Evolutionary conservation across 2,888 invertebrate genomes (phyloP), one percentile per base, ranked within the genome.

Genomic region (Lithodes maja): DNA sequence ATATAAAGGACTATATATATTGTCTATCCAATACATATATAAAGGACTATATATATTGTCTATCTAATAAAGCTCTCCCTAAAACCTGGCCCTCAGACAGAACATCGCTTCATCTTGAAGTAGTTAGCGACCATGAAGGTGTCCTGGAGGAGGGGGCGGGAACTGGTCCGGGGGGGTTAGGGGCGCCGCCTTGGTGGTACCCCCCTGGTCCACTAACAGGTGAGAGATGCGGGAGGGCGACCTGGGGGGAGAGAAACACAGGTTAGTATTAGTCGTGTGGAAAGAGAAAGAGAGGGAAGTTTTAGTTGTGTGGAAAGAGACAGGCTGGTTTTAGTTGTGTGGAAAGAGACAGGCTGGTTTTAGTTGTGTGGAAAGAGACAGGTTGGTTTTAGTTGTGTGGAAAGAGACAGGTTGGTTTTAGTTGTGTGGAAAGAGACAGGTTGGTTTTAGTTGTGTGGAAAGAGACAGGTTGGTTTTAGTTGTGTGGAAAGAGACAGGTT

Each of bases 221-320:
- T 82, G 84, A 5, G 88, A 88, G 74, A 91, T 89, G 77, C 91
- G 80, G 12, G 91, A 91, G 0, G 91, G 91, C 3, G 91, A 91
- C 83, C 91, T 91, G 86, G 7, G 9, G 83, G 75, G 50, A 71
- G 9, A 17, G 49, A 68, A 0, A 54, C n/a, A n/a, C 2, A 17
- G 54, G 80, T 9, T 7, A 1, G n/a, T 17, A 55, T 15, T 53
- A 5, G 53, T 2, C 2, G 53, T 2, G 7, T 9, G 15, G 78
- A 7, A 17, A 55, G 79, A 53, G 79, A 79, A 3, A n/a, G n/a
- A 53, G 52, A 53, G 53, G 5, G 79, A 50, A 15, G 61, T 61
- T 5, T 61, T 5, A 61, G 61, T 5, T 7, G 75, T 33, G n/a
- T 7, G 61, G 61, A 61, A 12, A 61, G 61, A 61, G 7, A 61